A percentile compares a stretch with the other conserved stretches of the same genome.
These are phyloP conservation scores for Galeruca laticollis DNA, from an alignment of 2,888 invertebrate genomes.

Conservation along the genomic window DNA sequence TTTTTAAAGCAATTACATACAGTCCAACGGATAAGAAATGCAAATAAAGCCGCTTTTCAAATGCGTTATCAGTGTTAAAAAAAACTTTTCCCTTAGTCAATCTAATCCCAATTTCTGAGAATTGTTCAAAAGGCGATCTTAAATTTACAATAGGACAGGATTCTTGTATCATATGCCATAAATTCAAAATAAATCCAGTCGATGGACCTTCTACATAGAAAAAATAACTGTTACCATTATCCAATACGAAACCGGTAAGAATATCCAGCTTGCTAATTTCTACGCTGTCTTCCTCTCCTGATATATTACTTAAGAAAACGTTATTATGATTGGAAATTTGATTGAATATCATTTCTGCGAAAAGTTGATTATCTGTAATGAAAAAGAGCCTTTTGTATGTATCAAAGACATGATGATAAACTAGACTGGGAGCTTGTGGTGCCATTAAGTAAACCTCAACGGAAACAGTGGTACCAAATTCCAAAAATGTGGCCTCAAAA, in stretches of 20 bases:
- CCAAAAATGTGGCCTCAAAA: constrained; percentile 42
- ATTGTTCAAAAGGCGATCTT: background rate
- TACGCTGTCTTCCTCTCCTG: constrained; percentile 12
- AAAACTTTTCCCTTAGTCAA: constrained; percentile 50
- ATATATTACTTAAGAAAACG: constrained; percentile 22
- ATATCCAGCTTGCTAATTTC: constrained; percentile 40
- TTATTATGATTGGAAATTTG: constrained; percentile 49
- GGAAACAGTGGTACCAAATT: constrained; percentile 49
- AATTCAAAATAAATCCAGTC: constrained; percentile 52
- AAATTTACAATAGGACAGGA: constrained; percentile 16
- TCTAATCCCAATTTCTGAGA: background rate
- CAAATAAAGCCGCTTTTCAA: constrained; percentile 57
- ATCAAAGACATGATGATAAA: constrained; percentile 46
- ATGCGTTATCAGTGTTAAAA: constrained; percentile 59
- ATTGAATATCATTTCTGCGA: constrained; percentile 41
- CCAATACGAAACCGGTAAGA: constrained; percentile 55
- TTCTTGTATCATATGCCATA: constrained; percentile 50
- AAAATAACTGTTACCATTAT: constrained; percentile 51
- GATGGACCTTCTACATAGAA: constrained; percentile 54
- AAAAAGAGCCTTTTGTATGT: constrained; percentile 53
- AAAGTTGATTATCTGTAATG: constrained; percentile 41
- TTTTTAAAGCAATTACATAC: constrained; percentile 54
- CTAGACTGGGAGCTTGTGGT: constrained; percentile 50
- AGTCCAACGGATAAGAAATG: constrained; percentile 55
- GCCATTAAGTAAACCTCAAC: constrained; percentile 53